Evolutionary conservation across 2,888 invertebrate species (phyloP).

Genomic region (Oscheius sp.): DNA sequence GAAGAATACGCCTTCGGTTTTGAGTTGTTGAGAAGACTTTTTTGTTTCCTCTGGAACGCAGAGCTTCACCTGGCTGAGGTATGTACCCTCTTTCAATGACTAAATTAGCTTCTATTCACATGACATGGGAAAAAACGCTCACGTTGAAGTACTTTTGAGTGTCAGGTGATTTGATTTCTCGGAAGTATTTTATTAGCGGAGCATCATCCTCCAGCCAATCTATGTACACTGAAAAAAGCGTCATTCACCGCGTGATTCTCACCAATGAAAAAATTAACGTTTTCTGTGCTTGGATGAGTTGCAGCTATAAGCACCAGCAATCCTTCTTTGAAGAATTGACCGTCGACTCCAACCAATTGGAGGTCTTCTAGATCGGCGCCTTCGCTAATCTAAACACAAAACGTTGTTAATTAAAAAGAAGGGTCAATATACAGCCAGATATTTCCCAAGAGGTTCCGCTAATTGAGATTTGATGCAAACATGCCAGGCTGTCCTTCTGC

Average conservation of each 20-base stretch:
- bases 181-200: conserved; percentile 5
- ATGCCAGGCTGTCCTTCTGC: too few relatives aligned
- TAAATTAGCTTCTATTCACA: too few relatives aligned
- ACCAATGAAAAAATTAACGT: not conserved
- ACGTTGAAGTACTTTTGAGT: too few relatives aligned
- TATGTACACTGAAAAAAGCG: conserved; percentile 4
- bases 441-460: not conserved
- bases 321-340: conserved; percentile 8
- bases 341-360: not conserved
- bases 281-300: not conserved
- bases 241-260: not conserved
- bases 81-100: conserved; percentile 10
- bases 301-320: conserved; percentile 3
- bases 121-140: not conserved
- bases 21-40: not conserved
- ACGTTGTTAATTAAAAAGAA: not conserved
- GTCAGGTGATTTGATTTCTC: not conserved
- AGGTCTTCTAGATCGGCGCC: not conserved
- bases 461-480: conserved; percentile 1
- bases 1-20: conserved; percentile 20
- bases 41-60: conserved; percentile 14
- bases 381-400: not conserved
- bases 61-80: not conserved
- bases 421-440: not conserved
- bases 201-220: not conserved